Percentiles rank a stretch among this genome's conserved stretches.
These are phyloP conservation scores for Oligia fasciuncula DNA, from an alignment of 2,888 invertebrate genomes.

Conservation along the genomic window DNA sequence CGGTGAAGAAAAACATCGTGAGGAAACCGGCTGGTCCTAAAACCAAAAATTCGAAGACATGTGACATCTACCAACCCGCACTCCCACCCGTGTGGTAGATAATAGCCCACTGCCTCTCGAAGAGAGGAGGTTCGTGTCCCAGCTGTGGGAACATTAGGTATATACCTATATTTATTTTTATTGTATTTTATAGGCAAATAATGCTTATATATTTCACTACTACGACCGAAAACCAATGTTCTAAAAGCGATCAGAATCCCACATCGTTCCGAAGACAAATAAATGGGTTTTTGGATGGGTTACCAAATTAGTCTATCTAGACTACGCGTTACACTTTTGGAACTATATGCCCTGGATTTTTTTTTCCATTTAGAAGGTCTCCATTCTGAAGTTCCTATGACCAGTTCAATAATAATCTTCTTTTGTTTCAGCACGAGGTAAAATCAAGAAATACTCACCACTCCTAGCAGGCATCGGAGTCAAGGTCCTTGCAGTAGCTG, in stretches of 20 bases:
- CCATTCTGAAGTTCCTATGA: not conserved
- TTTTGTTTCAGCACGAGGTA: constrained; percentile 91
- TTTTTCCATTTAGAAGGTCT: not conserved
- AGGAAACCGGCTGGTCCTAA: too few relatives aligned
- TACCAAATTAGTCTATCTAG: not conserved
- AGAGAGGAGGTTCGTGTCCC: too few relatives aligned
- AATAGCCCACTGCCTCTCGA: too few relatives aligned
- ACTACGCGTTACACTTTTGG: not conserved
- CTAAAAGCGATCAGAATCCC: not conserved
- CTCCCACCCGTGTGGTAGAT: too few relatives aligned
- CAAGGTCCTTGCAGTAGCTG: constrained; percentile 93
- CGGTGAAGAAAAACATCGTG: too few relatives aligned
- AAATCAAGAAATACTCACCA: constrained; percentile 93
- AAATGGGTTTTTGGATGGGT: not conserved
- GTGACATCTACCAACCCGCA: too few relatives aligned
- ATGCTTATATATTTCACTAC: not conserved
- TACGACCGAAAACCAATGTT: not conserved
- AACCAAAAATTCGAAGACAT: too few relatives aligned
- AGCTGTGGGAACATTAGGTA: too few relatives aligned
- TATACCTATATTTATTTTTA: too few relatives aligned
- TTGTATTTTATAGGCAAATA: too few relatives aligned
- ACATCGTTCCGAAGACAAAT: not conserved
- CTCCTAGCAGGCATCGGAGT: constrained; percentile 92
- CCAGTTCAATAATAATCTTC: not conserved
- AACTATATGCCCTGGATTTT: not conserved